Evolutionary conservation across 2,888 invertebrate species (phyloP), one percentile per base, ranked within the genome.

Genomic region (Cantharis rustica): DNA sequence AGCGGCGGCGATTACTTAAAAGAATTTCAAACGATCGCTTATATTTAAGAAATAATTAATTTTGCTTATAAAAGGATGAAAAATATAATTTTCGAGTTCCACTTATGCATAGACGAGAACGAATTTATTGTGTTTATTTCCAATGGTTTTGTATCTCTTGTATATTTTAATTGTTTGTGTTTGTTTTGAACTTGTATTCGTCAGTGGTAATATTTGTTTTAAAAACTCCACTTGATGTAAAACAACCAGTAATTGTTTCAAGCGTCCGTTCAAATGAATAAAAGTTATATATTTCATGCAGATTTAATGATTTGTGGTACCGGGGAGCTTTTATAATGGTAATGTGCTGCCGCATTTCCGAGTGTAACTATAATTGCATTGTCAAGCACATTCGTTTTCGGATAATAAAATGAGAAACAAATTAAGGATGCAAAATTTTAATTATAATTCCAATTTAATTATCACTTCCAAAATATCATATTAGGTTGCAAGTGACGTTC

Each of bases 281-380:
- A 79, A 78, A 75, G 73, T 73, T 75, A 73, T 72, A 78, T 78
- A 79, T 79, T 76, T 79, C 76, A 79, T 76, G 73, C 76, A 76
- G 73, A 76, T 77, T 79, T 79, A 79, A 79, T 79, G 79, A 79
- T 79, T 79, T 79, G 79, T 76, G 79, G 75, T 79, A 69, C 61
- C 47, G 47, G 23, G 77, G 69, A 20, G 72, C 78, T 77, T 79
- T 79, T 77, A 79, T 79, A 77, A 77, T 75, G 77, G 75, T 79
- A 79, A 79, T 79, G 77, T 71, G 75, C 71, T 75, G 66, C 77
- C 73, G 77, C 73, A 71, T 68, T 77, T 75, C 70, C 77, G 72
- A 27, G 68, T 71, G 63, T 66, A 79, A 73, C 71, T 73, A 61
- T 78, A 79, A 79, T 79, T 77, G 79, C 75, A 69, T 71, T 75